Base-by-base conservation (phyloP, 2,113 vertebrate species). In the Microtus oregoni region DNA sequence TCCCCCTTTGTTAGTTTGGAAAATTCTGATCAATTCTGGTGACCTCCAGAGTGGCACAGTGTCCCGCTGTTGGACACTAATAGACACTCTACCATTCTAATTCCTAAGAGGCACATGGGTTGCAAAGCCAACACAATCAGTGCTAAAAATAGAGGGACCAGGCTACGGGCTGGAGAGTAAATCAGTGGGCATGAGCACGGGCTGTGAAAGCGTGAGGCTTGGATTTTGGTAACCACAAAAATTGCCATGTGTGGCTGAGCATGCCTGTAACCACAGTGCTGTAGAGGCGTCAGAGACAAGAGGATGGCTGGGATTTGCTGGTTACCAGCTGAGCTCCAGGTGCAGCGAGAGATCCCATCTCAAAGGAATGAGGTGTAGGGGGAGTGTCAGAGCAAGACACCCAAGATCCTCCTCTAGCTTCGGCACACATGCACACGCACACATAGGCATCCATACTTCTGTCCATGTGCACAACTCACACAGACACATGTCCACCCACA, bases 41-140 rank as follows among this genome's bases (percentile, higher is more conserved):
- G 28, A 77, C 52, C 26, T 67, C 50, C 19, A 47, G 78, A 73
- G 58, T 6, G 22, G 61, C 77, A 28, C 20, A 1, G 67, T 47
- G 13, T 24, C 35, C 67, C 65, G 30, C 7, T 19, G 22, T 30
- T 63, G 38, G 76, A 70, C 30, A 2, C 44, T 3, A 32, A 81
- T 9, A 38, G 52, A 94, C 41, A n/a, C 7, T 38, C 52, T 12
- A 20, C 47, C n/a, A 35, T 67, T 58, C 61, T 55, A 15, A 28
- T 75, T 85, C 19, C 38, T 86, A 58, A 93, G 8, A 7, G 38
- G 44, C 35, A 20, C 44, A 32, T 72, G 22, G 26, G 50, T 77
- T 78, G 32, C 76, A 70, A 94, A 97, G 72, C 9, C 88, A 77
- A 85, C 24, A 65, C 55, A 75, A 35, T 26, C 91, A 22, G 24